Conservation (phyloP, 1,140 invertebrate genomes). For the Tachypleus tridentatus region DNA sequence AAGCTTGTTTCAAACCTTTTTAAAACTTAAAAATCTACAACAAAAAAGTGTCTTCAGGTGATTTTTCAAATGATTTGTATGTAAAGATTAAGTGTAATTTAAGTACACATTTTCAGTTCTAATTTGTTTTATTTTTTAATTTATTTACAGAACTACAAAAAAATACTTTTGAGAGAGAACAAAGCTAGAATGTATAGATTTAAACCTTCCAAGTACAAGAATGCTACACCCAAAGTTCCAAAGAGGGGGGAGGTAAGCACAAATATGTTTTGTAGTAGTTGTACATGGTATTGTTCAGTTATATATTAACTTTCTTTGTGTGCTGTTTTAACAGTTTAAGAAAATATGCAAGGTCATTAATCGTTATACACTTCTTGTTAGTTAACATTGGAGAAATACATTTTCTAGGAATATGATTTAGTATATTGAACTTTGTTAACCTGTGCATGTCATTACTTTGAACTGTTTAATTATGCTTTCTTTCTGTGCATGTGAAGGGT, state of each 20-base stretch:
- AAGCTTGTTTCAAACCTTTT: too few species aligned
- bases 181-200: constrained; percentile 62
- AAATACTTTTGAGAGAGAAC: too few species aligned
- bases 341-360: neutral
- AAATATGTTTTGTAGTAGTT: constrained; percentile 1
- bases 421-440: neutral
- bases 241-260: constrained; percentile 62
- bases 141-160: too few species aligned
- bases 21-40: too few species aligned
- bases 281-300: constrained; percentile 4
- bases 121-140: too few species aligned
- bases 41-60: too few species aligned
- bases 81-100: too few species aligned
- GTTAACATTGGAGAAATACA: neutral
- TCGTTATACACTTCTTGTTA: neutral
- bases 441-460: neutral
- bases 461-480: constrained; percentile 8
- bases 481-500: constrained; percentile 34
- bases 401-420: constrained; percentile 1
- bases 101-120: too few species aligned
- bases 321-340: neutral
- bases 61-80: too few species aligned
- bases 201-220: constrained; percentile 94
- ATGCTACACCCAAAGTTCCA: constrained; percentile 82
- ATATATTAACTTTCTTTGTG: neutral